These are phyloP conservation scores for Proteles cristata DNA, from an alignment of 2,113 vertebrate genomes.

Conservation along the genomic window DNA sequence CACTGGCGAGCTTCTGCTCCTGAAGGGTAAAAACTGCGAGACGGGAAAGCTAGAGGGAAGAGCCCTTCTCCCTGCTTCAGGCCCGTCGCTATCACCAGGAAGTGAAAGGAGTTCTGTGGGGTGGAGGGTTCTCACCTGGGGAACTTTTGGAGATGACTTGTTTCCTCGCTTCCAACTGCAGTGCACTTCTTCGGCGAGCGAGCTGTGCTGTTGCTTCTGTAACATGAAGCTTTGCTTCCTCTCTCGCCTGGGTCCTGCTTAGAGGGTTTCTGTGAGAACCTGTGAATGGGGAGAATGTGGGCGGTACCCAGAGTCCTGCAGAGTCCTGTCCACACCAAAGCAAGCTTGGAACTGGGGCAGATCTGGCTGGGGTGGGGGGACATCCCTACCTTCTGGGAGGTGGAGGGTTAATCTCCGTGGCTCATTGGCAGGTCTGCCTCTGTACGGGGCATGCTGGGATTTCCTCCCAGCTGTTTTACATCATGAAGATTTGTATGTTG, in stretches of 20 bases:
- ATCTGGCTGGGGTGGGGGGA: background rate
- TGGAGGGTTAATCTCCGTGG: conserved; percentile 79
- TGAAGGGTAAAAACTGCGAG: fast-evolving
- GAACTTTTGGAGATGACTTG: background rate
- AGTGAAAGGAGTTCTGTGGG: background rate
- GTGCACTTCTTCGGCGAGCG: background rate
- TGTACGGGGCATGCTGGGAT: conserved; percentile 84
- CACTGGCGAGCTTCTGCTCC: background rate
- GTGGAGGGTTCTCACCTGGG: background rate
- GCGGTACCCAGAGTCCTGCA: background rate
- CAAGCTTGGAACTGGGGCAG: background rate
- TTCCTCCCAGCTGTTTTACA: conserved; percentile 93
- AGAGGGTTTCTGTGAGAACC: background rate
- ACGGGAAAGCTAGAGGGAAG: background rate
- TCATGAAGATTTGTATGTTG: conserved; percentile 84
- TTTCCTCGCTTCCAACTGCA: background rate
- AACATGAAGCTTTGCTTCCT: conserved; percentile 15
- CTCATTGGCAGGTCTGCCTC: conserved; percentile 78
- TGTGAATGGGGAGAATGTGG: background rate
- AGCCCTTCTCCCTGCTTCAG: background rate
- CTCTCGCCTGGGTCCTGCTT: background rate
- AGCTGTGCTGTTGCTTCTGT: background rate
- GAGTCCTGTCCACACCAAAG: background rate
- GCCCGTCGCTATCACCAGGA: background rate
- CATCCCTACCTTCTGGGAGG: background rate